Conservation (phyloP, 2,888 invertebrate genomes). For the Eurois occulta region DNA sequence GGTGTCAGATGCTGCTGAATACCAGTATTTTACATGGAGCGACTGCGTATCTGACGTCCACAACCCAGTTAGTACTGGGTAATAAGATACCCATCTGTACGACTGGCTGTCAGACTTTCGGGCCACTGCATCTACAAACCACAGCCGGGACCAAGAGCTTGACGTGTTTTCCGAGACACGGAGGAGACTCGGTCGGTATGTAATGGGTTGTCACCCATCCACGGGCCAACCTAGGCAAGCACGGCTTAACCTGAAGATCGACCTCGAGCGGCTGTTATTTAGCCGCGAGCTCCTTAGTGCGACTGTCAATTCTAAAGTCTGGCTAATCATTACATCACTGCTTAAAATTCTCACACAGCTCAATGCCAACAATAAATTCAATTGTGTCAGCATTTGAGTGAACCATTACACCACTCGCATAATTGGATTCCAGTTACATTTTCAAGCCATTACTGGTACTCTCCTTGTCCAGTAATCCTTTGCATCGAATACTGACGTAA, state of each 20-base stretch:
- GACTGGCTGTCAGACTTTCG: no score
- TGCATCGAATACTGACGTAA: slow-evolving; percentile 37
- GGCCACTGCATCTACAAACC: background rate
- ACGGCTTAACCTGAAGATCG: background rate
- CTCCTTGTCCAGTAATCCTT: slow-evolving; percentile 35
- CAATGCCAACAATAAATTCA: background rate
- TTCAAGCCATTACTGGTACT: slow-evolving; percentile 14
- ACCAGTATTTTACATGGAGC: no score
- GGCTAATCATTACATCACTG: background rate
- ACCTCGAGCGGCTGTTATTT: no score
- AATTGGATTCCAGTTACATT: slow-evolving; percentile 38
- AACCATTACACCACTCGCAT: background rate
- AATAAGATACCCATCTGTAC: background rate
- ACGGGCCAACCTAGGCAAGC: background rate
- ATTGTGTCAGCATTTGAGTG: background rate
- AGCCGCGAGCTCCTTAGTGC: no score
- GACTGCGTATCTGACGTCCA: no score
- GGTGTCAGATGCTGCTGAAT: no score
- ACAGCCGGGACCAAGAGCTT: background rate
- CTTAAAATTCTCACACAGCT: background rate
- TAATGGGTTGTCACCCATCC: background rate
- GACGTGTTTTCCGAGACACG: background rate
- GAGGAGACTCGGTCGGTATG: background rate
- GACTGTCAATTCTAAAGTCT: background rate
- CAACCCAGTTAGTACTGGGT: background rate